These are phyloP conservation scores for Plectrocnemia conspersa DNA, from an alignment of 1,140 invertebrate genomes.

Conservation along the genomic window DNA sequence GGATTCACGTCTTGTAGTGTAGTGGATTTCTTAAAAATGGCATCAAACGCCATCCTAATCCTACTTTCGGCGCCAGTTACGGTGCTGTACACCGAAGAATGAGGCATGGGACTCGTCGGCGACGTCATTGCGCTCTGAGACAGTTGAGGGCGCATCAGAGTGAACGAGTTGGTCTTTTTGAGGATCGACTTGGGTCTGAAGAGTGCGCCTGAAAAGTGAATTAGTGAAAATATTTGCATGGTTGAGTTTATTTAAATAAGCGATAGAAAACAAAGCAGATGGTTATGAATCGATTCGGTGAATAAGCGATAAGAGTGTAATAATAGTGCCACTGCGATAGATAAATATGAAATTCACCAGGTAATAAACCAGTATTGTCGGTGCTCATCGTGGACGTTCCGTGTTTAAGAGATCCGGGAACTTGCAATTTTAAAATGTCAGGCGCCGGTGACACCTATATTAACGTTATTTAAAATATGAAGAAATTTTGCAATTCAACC, in stretches of 20 bases:
- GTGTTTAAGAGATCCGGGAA: constrained; percentile 35
- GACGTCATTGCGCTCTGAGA: constrained; percentile 27
- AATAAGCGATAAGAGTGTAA: too few relatives aligned
- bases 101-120: constrained; percentile 50
- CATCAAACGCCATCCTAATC: constrained; percentile 84
- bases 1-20: constrained; percentile 77
- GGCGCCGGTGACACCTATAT: constrained; percentile 50
- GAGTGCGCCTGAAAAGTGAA: constrained; percentile 55
- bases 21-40: constrained; percentile 81
- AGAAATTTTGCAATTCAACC: too few relatives aligned
- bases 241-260: too few relatives aligned
- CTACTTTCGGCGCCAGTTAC: constrained; percentile 80
- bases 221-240: too few relatives aligned
- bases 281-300: too few relatives aligned
- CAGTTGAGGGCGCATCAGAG: constrained; percentile 54
- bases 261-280: too few relatives aligned
- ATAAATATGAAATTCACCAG: constrained; percentile 36
- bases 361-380: constrained; percentile 46
- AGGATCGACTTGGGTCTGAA: constrained; percentile 75
- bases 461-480: too few relatives aligned
- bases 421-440: constrained; percentile 43
- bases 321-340: too few relatives aligned
- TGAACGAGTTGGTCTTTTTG: constrained; percentile 90
- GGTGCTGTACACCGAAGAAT: constrained; percentile 73
- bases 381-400: constrained; percentile 45